Evolutionary conservation across 2,888 invertebrate species (phyloP).

Genomic region (Brachyptera risi): DNA sequence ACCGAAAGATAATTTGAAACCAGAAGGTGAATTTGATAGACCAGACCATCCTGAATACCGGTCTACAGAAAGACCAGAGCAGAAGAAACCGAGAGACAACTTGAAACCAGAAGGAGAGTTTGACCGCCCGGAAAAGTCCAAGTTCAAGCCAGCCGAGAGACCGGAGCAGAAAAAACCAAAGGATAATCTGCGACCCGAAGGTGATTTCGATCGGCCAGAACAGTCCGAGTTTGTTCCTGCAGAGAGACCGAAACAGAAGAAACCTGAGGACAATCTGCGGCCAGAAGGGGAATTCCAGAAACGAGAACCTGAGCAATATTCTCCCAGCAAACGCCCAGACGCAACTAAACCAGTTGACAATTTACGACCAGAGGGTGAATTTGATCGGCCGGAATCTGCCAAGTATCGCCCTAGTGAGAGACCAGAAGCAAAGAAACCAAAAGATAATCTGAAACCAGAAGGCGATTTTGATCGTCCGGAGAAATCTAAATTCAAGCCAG

Average conservation of each 20-base stretch:
- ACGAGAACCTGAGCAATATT: slow-evolving; percentile 26
- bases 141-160: slow-evolving; percentile 30
- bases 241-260: slow-evolving; percentile 48
- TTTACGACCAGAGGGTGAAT: slow-evolving; percentile 49
- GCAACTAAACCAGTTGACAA: slow-evolving; percentile 49
- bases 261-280: slow-evolving; percentile 57
- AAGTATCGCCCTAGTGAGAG: slow-evolving; percentile 51
- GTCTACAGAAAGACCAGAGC: slow-evolving; percentile 35
- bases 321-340: slow-evolving; percentile 56
- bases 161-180: slow-evolving; percentile 20
- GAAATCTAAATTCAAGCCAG: slow-evolving; percentile 32
- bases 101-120: slow-evolving; percentile 59
- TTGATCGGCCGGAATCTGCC: slow-evolving; percentile 50
- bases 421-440: slow-evolving; percentile 40
- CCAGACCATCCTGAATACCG: slow-evolving; percentile 40
- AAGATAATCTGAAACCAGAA: slow-evolving; percentile 43
- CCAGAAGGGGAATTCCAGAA: slow-evolving; percentile 38
- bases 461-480: slow-evolving; percentile 44
- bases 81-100: slow-evolving; percentile 58
- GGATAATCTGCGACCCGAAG: slow-evolving; percentile 36
- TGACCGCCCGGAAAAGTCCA: slow-evolving; percentile 39
- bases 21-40: slow-evolving; percentile 56
- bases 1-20: slow-evolving; percentile 41
- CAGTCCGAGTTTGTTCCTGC: slow-evolving; percentile 28
- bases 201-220: slow-evolving; percentile 36